These are phyloP conservation scores for Pycnonotus jocosus DNA, from an alignment of 2,113 vertebrate species.

Conservation along the genomic window DNA sequence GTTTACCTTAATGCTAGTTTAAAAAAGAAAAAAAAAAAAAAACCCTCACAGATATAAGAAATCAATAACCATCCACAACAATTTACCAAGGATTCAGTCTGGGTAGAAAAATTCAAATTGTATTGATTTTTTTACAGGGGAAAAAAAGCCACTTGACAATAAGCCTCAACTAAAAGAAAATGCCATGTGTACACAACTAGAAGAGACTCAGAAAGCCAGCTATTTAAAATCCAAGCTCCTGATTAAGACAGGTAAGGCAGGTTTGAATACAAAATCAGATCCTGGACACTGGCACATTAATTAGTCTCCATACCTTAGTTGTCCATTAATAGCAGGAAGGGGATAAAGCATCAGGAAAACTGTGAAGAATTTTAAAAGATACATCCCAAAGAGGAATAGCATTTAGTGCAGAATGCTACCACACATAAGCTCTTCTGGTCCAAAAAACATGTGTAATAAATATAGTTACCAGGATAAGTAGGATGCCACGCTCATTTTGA, in stretches of 20 bases:
- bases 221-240: slow-evolving; percentile 13
- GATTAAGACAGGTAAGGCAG: background rate
- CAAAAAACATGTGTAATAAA: background rate
- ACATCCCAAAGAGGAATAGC: background rate
- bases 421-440: background rate
- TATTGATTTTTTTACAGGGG: slow-evolving; percentile 57
- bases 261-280: background rate
- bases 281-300: background rate
- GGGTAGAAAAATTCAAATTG: slow-evolving; percentile 69
- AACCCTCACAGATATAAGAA: slow-evolving; percentile 60
- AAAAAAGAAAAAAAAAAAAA: slow-evolving; percentile 24
- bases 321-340: background rate
- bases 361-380: background rate
- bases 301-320: background rate
- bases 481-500: background rate
- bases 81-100: slow-evolving; percentile 66
- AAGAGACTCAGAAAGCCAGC: slow-evolving; percentile 5
- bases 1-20: slow-evolving; percentile 69
- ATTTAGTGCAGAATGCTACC: background rate
- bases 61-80: slow-evolving; percentile 73
- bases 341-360: background rate
- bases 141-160: background rate
- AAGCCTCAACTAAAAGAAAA: slow-evolving; percentile 1
- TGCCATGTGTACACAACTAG: background rate
- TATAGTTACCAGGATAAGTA: background rate